phyloP scores from a whole-genome alignment of 1,140 invertebrate species.

The Sipha flava region DNA sequence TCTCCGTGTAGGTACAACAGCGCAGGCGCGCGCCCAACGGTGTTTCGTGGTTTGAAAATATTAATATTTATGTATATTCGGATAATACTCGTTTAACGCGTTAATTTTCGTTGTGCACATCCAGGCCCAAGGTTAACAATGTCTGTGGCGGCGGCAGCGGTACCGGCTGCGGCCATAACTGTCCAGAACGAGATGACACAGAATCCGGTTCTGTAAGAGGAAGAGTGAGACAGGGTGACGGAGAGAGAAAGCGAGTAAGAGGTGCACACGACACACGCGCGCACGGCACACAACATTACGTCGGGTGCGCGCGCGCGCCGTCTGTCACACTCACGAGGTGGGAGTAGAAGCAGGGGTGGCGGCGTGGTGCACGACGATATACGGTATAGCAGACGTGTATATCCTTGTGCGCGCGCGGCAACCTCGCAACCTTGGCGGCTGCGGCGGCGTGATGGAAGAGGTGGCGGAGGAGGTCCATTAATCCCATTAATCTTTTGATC shows the following conservation, averaged over 20 bases:
- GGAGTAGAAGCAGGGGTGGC: background rate
- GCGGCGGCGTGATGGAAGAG: background rate
- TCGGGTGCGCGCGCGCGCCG: background rate
- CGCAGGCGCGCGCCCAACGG: too few species aligned
- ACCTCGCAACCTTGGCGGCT: background rate
- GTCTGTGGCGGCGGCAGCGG: background rate
- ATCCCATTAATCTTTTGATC: conserved; percentile 24
- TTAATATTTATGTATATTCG: too few species aligned
- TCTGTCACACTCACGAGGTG: background rate
- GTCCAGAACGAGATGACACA: conserved; percentile 13
- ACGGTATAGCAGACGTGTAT: background rate
- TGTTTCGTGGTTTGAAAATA: too few species aligned
- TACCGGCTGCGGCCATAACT: conserved; percentile 8
- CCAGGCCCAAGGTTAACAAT: background rate
- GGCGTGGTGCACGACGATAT: too few species aligned
- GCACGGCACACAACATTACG: background rate
- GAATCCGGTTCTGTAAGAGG: conserved; percentile 19
- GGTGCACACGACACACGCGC: conserved; percentile 3
- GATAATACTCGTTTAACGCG: too few species aligned
- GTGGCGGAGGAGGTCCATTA: background rate
- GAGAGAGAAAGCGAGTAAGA: background rate
- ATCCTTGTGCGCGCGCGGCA: background rate
- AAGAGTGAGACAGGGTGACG: background rate
- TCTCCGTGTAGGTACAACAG: too few species aligned
- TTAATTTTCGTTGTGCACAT: background rate